Evolutionary conservation across 2,113 vertebrate genomes (phyloP), one percentile per base, ranked within the genome.

Genomic region (Nesospiza acunhae): DNA sequence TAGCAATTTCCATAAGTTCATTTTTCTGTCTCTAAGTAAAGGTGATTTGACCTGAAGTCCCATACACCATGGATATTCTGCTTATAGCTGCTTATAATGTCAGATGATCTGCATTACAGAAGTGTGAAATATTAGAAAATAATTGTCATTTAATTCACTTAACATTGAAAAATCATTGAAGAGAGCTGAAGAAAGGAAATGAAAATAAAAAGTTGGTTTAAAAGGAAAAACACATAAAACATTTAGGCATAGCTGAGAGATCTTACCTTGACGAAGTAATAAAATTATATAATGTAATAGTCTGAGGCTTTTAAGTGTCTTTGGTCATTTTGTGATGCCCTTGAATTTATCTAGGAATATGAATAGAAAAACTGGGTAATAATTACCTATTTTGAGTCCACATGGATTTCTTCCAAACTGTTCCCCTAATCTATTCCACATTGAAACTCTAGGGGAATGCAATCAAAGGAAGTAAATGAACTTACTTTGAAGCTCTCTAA

Each of bases 391-490:
- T 90, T 84, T 73, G 42, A 78, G 59, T 84, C 76, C 50, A 31
- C 1, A 2, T 55, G 60, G 59, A 55, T 80, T 92, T 82, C 53
- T 53, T 88, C 78, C n/a, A 83, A 74, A 92, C 16, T 37, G 26
- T 80, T 93, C 10, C 24, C 28, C 24, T 76, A 52, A 76, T 94
- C 44, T 85, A 33, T 88, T 85, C 46, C 56, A 53, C 24, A 46
- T 30, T 60, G 31, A 73, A 94, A 84, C 77, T 94, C 87, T 24
- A 63, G 77, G 26, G 78, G n/a, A 28, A 86, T 59, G 73, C 20
- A 84, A 78, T 94, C 68, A 94, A 93, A 95, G 77, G n/a, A 56
- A 84, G 50, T 75, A 89, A 89, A 94, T 74, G 56, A 89, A 84
- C 28, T 78, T 58, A 77, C 46, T 91, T n/a, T 77, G 80, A 87